These are phyloP conservation scores for Pararge aegeria DNA, from an alignment of 1,140 invertebrate species.

Conservation along the genomic window DNA sequence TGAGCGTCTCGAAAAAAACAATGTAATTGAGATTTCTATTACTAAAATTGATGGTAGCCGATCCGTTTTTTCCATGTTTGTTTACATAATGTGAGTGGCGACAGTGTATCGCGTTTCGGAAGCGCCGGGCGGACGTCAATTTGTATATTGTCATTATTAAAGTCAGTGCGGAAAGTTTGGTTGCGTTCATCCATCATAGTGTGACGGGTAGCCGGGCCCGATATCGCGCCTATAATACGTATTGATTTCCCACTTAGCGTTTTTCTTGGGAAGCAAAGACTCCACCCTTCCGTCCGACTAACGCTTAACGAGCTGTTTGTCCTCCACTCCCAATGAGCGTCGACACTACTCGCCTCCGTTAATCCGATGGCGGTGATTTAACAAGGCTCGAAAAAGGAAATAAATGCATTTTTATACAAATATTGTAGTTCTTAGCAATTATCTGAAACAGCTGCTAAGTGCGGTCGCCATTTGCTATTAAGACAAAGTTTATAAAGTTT, in stretches of 20 bases:
- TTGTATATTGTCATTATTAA: conserved; percentile 79
- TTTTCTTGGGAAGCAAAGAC: conserved; percentile 72
- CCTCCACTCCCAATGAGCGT: conserved; percentile 53
- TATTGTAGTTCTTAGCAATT: neutral
- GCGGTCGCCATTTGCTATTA: too few relatives aligned
- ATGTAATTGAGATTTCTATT: conserved; percentile 78
- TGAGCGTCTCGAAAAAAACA: conserved; percentile 63
- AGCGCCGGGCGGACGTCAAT: conserved; percentile 72
- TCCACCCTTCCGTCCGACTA: conserved; percentile 69
- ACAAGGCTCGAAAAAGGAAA: conserved; percentile 13
- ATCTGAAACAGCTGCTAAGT: neutral
- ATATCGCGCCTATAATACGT: conserved; percentile 76
- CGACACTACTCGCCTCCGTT: conserved; percentile 29
- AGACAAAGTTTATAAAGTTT: too few relatives aligned
- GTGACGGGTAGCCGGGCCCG: conserved; percentile 67
- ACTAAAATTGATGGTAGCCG: conserved; percentile 68
- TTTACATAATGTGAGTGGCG: conserved; percentile 76
- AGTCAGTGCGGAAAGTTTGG: conserved; percentile 70
- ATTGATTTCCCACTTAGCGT: conserved; percentile 79
- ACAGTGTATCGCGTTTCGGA: conserved; percentile 70
- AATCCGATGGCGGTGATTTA: conserved; percentile 28
- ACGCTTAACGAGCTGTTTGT: conserved; percentile 77
- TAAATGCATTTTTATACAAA: neutral
- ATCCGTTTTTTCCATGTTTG: conserved; percentile 70
- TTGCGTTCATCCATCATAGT: conserved; percentile 73